Evolutionary conservation across 2,888 invertebrate genomes (phyloP).

Genomic region (Eulithis prunata): DNA sequence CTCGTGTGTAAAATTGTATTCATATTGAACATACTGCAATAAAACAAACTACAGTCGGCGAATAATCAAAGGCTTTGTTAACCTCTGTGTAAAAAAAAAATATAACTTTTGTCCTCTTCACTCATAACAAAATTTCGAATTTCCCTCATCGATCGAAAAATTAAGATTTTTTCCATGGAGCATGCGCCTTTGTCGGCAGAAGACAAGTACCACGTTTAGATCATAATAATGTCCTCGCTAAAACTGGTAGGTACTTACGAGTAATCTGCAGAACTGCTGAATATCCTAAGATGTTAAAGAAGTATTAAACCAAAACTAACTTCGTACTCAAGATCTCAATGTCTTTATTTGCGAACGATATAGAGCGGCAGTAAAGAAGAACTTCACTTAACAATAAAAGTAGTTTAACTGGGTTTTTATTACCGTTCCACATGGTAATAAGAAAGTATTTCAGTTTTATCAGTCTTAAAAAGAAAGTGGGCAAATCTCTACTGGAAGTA

Average conservation of each 20-base stretch:
- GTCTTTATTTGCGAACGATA: slow-evolving; percentile 26
- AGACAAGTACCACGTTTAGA: too few relatives aligned
- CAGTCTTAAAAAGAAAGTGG: neutral
- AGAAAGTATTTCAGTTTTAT: slow-evolving; percentile 22
- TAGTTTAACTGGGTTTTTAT: slow-evolving; percentile 30
- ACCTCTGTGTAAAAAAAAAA: neutral
- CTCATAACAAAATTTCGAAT: too few relatives aligned
- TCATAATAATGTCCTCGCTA: too few relatives aligned
- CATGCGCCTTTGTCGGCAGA: too few relatives aligned
- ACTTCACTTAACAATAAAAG: slow-evolving; percentile 30
- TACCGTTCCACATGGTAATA: slow-evolving; percentile 23
- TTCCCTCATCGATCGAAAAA: too few relatives aligned
- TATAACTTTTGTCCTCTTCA: too few relatives aligned
- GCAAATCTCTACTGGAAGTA: too few relatives aligned
- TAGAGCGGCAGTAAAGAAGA: slow-evolving; percentile 21
- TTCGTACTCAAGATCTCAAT: slow-evolving; percentile 15
- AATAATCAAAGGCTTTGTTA: neutral
- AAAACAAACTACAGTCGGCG: neutral
- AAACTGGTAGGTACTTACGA: too few relatives aligned
- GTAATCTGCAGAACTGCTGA: too few relatives aligned
- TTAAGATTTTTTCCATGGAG: too few relatives aligned
- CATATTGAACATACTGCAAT: slow-evolving; percentile 5
- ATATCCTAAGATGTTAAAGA: neutral
- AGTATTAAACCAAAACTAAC: slow-evolving; percentile 1
- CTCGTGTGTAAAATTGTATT: slow-evolving; percentile 9